Evolutionary conservation across 2,888 invertebrate genomes (phyloP).

Genomic region (Rotaria magnacalcarata): DNA sequence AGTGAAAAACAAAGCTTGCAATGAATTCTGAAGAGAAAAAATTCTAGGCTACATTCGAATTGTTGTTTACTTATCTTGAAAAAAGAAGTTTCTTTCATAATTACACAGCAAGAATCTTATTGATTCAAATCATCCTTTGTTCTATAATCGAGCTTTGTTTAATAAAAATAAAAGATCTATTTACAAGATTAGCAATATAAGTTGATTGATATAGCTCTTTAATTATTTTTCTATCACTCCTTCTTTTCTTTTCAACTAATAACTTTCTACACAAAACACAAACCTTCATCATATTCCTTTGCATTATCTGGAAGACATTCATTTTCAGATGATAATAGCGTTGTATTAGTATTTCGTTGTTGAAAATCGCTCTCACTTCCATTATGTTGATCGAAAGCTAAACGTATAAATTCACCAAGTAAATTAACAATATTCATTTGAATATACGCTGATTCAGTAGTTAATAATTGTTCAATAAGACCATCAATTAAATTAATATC

Average conservation of each 20-base stretch:
- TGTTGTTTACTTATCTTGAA: no score
- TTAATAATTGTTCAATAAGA: conserved; percentile 1
- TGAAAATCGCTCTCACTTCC: background rate
- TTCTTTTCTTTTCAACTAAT: background rate
- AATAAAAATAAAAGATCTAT: no score
- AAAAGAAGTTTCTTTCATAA: no score
- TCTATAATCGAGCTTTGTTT: no score
- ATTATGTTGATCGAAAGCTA: background rate
- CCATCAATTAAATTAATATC: conserved; percentile 32
- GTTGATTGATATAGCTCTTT: no score
- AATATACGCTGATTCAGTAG: background rate
- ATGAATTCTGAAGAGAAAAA: no score
- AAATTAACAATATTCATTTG: conserved; percentile 21
- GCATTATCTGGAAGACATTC: background rate
- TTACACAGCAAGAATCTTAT: no score
- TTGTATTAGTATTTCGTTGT: background rate
- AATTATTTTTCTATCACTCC: no score
- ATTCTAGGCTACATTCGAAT: no score
- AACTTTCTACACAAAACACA: background rate
- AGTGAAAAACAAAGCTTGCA: no score
- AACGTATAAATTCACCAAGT: conserved; percentile 4
- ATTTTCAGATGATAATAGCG: background rate
- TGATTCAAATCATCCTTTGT: no score
- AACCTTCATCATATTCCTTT: background rate
- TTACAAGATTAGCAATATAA: no score